These are phyloP conservation scores for Gallinago media DNA, from an alignment of 2,113 vertebrate genomes.

Conservation along the genomic window DNA sequence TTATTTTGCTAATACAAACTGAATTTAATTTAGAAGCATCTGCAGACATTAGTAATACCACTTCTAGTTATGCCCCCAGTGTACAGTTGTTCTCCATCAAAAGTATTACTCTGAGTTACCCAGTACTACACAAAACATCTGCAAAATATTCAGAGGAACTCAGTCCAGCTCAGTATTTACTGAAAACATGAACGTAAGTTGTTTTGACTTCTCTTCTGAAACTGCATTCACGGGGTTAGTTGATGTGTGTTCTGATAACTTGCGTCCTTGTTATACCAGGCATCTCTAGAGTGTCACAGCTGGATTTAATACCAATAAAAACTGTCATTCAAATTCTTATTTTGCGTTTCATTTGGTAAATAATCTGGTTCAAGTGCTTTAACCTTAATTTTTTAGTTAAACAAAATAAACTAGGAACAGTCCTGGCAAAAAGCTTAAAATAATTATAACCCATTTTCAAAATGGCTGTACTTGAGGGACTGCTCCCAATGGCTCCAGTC, in stretches of 20 bases:
- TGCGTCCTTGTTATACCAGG: not conserved
- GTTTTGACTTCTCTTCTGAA: not conserved
- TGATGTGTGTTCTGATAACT: not conserved
- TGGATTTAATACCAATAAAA: not conserved
- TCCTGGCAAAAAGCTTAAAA: not conserved
- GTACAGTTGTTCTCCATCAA: not conserved
- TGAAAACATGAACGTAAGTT: not conserved
- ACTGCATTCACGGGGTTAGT: not conserved
- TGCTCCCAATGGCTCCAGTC: not conserved
- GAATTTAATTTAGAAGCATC: not conserved
- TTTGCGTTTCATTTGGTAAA: not conserved
- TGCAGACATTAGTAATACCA: not conserved
- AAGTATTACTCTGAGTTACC: not conserved
- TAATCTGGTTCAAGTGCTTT: not conserved
- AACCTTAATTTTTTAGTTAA: not conserved
- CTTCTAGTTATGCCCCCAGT: not conserved
- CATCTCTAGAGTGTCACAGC: not conserved
- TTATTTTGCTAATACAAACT: not conserved
- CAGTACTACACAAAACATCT: not conserved
- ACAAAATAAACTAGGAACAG: not conserved
- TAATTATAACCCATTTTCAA: not conserved
- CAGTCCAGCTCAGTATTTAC: not conserved
- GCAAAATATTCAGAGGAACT: not conserved
- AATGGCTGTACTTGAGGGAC: not conserved
- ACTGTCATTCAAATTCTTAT: not conserved